These are phyloP conservation scores for Lanius collurio DNA, from an alignment of 2,113 vertebrate species.

Conservation along the genomic window DNA sequence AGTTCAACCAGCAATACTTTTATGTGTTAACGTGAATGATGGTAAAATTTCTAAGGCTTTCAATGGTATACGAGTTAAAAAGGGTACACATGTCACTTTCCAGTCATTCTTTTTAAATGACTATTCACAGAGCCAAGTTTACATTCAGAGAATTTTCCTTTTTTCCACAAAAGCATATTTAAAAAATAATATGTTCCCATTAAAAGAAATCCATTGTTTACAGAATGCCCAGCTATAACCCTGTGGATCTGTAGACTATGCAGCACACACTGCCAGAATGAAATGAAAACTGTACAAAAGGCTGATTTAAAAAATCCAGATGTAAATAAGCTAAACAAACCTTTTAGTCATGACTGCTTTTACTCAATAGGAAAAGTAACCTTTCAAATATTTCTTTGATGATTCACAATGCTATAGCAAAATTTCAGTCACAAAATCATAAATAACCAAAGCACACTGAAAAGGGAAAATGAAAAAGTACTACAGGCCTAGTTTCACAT, in stretches of 20 bases:
- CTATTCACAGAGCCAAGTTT: constrained; percentile 9
- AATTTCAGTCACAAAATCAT: neutral
- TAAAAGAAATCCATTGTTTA: neutral
- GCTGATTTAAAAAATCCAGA: neutral
- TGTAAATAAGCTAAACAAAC: neutral
- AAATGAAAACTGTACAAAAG: neutral
- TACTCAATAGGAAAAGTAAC: neutral
- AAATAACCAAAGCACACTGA: neutral
- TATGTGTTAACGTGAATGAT: constrained; percentile 53
- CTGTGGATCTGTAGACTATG: neutral
- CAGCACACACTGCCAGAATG: neutral
- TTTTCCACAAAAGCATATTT: constrained; percentile 12
- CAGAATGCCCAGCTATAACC: neutral
- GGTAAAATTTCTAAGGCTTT: constrained; percentile 52
- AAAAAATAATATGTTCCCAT: neutral
- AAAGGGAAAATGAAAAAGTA: neutral
- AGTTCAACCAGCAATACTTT: constrained; percentile 56
- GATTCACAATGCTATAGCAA: neutral
- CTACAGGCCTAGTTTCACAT: neutral
- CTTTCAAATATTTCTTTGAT: neutral
- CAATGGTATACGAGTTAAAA: constrained; percentile 20
- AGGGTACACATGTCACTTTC: constrained; percentile 28
- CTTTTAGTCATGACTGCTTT: neutral
- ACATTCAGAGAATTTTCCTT: constrained; percentile 22
- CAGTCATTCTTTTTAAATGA: constrained; percentile 16